Conservation (phyloP, 1,140 invertebrate genomes). For the Streblospio benedicti region DNA sequence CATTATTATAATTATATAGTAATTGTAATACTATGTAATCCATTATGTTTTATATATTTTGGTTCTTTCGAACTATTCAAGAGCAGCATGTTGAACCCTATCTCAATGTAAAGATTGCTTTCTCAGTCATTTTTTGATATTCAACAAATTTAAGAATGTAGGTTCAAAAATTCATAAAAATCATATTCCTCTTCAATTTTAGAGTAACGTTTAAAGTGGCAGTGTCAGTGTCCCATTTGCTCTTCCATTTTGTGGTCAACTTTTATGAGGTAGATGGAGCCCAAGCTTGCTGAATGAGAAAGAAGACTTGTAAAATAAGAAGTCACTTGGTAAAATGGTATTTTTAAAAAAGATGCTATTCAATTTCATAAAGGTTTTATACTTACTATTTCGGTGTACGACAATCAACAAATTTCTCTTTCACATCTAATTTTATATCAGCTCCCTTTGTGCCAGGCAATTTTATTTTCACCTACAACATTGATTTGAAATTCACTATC, state of each 20-base stretch:
- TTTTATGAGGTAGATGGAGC: slow-evolving; percentile 65
- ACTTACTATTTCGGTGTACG: slow-evolving; percentile 55
- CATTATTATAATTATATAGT: too few species aligned
- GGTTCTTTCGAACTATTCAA: too few species aligned
- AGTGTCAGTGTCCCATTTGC: slow-evolving; percentile 66
- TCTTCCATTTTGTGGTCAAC: slow-evolving; percentile 67
- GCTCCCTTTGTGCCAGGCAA: slow-evolving; percentile 62
- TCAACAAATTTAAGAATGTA: too few species aligned
- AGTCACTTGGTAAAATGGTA: too few species aligned
- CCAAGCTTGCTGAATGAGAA: slow-evolving; percentile 52
- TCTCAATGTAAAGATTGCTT: too few species aligned
- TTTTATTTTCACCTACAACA: slow-evolving; percentile 54
- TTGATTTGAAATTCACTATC: too few species aligned
- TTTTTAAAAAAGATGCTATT: not conserved
- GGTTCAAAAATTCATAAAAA: slow-evolving; percentile 74
- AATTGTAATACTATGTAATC: too few species aligned
- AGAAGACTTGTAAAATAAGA: too few species aligned
- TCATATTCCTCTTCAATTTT: slow-evolving; percentile 64
- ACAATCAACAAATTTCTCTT: slow-evolving; percentile 59
- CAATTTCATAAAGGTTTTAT: not conserved
- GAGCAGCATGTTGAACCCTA: too few species aligned
- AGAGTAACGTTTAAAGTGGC: slow-evolving; percentile 62
- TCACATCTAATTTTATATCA: slow-evolving; percentile 62
- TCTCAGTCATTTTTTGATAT: too few species aligned
- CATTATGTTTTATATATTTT: too few species aligned